These are phyloP conservation scores for Hippocampus kuda DNA, from an alignment of 2,797 vertebrate genomes.

Conservation along the genomic window DNA sequence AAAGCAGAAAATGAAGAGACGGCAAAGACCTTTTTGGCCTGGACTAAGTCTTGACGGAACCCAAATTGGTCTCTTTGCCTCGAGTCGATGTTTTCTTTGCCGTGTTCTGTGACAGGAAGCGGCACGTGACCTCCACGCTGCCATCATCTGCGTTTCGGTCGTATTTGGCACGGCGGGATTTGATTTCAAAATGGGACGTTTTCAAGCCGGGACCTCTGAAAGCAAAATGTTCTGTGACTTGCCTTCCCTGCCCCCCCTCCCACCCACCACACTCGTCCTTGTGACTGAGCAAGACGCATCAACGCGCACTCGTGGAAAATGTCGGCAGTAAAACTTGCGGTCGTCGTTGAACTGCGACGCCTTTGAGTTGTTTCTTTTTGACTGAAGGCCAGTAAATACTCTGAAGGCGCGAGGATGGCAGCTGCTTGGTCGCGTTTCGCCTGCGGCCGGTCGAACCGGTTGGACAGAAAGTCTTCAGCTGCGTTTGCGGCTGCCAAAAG, in stretches of 20 bases:
- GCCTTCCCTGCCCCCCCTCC: too few relatives aligned
- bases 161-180: too few relatives aligned
- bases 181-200: background rate
- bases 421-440: too few relatives aligned
- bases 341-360: background rate
- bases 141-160: background rate
- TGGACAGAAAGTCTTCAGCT: slow-evolving; percentile 59
- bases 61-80: background rate
- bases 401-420: background rate
- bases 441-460: slow-evolving; percentile 59
- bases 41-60: background rate
- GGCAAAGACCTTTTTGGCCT: too few relatives aligned
- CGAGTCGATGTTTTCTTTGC: background rate
- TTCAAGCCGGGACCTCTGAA: background rate
- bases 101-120: background rate
- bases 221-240: background rate
- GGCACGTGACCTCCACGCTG: background rate
- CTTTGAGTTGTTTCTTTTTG: background rate
- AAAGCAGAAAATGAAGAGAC: too few relatives aligned
- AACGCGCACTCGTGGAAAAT: background rate
- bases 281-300: too few relatives aligned
- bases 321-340: background rate
- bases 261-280: too few relatives aligned
- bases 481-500: background rate
- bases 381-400: background rate